Base-by-base conservation (phyloP, 2,888 invertebrate genomes). In the Neelides folsomi region DNA sequence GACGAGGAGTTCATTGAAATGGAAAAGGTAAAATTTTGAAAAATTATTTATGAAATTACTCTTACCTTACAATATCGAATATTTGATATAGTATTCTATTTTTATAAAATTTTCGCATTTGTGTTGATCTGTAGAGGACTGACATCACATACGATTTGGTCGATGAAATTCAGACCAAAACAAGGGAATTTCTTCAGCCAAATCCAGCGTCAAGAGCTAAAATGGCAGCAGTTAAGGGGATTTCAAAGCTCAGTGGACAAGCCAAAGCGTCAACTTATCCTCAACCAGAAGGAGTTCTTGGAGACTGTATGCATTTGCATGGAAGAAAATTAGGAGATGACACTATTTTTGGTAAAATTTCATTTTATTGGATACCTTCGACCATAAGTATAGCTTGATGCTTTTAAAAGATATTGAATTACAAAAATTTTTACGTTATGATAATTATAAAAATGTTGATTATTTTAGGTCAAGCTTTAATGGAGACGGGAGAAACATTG, bases 1-100 rank as follows among this genome's bases (percentile, higher is more conserved):
- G 97, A 97, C 75, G 82, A 95, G 74, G 95, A 97, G 69, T 98
- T 95, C 72, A 80, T 88, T 77, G 95, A 97, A 71, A 95, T 99
- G 95, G 98, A 98, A 78, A 84, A 89, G 76, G 93, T 94, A 77
- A 79, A 81, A n/a, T n/a, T 27, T 27, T 27, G 27, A 27, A 27
- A 27, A 5, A 27, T 7, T 27, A 5, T 3, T 27, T 27, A 27
- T 27, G 27, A 27, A 5, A 27, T 27, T 5, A 27, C n/a, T n/a
- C n/a, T n/a, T n/a, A n/a, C n/a, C n/a, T n/a, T n/a, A n/a, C n/a
- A n/a, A n/a, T n/a, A n/a, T n/a, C n/a, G n/a, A n/a, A n/a, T n/a
- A n/a, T n/a, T n/a, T n/a, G n/a, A n/a, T n/a, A n/a, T n/a, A n/a
- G n/a, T n/a, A n/a, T n/a, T n/a, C n/a, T n/a, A n/a, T n/a, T n/a